These are phyloP conservation scores for Cotesia typhae DNA, from an alignment of 1,140 invertebrate species.

Conservation along the genomic window DNA sequence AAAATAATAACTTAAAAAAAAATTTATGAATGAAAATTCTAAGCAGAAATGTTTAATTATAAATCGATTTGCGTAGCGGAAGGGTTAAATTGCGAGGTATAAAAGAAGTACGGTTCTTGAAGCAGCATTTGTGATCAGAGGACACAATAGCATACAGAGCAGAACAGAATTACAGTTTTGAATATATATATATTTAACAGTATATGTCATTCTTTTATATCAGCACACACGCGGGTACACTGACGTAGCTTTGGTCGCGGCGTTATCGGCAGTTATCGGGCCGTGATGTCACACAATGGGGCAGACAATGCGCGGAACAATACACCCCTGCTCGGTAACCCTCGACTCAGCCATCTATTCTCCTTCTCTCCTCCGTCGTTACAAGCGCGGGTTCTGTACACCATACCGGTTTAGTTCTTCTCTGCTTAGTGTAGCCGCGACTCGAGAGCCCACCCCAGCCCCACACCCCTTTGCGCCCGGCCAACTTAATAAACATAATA, in stretches of 20 bases:
- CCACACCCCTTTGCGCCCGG: slow-evolving; percentile 45
- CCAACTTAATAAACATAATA: slow-evolving; percentile 68
- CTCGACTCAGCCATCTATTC: slow-evolving; percentile 33
- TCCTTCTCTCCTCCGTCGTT: slow-evolving; percentile 1
- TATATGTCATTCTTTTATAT: slow-evolving; percentile 52
- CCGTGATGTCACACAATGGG: slow-evolving; percentile 67
- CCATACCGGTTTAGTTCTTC: slow-evolving; percentile 7
- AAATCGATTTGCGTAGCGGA: slow-evolving; percentile 3
- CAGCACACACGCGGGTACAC: slow-evolving; percentile 45
- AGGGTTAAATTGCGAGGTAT: not conserved
- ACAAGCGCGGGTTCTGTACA: slow-evolving; percentile 20
- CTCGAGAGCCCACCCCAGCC: slow-evolving; percentile 13
- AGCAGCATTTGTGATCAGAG: not conserved
- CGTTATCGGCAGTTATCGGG: slow-evolving; percentile 67
- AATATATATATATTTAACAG: not conserved
- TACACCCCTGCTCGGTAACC: slow-evolving; percentile 59
- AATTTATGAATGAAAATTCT: not conserved
- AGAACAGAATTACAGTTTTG: too few relatives aligned
- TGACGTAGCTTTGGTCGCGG: slow-evolving; percentile 56
- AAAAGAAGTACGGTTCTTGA: too few relatives aligned
- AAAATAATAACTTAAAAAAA: too few relatives aligned
- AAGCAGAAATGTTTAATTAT: too few relatives aligned
- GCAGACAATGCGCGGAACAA: slow-evolving; percentile 66
- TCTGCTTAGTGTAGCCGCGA: slow-evolving; percentile 23
- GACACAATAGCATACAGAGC: not conserved